These are phyloP conservation scores for Camptogramma bilineatum DNA, from an alignment of 2,888 invertebrate genomes.

Conservation along the genomic window DNA sequence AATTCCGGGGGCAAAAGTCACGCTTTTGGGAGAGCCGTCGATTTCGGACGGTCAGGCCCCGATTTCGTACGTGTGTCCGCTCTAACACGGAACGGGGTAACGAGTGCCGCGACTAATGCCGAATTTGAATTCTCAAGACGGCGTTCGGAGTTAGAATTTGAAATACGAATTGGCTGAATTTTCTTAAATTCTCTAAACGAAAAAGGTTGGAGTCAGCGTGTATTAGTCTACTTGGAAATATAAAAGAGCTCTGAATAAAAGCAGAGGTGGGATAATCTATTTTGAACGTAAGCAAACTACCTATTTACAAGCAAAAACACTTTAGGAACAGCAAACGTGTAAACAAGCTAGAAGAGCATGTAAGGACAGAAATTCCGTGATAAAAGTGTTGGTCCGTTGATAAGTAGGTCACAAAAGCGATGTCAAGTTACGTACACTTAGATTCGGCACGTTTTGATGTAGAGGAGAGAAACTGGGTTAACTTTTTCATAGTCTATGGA, in stretches of 20 bases:
- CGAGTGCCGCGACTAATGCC: slow-evolving; percentile 56
- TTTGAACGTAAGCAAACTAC: slow-evolving; percentile 42
- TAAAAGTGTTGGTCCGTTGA: slow-evolving; percentile 62
- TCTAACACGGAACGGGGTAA: slow-evolving; percentile 52
- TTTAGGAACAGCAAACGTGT: slow-evolving; percentile 53
- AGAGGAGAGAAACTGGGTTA: slow-evolving; percentile 18
- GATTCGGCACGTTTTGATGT: slow-evolving; percentile 34
- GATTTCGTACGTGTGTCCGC: slow-evolving; percentile 59
- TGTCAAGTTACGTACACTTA: slow-evolving; percentile 53
- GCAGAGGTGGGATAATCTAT: slow-evolving; percentile 16
- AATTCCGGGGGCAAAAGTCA: slow-evolving; percentile 83
- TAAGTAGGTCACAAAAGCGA: slow-evolving; percentile 68
- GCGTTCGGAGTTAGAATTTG: slow-evolving; percentile 44
- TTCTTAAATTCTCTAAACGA: slow-evolving; percentile 29
- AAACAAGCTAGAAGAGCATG: slow-evolving; percentile 54
- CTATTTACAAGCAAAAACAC: slow-evolving; percentile 48
- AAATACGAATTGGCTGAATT: slow-evolving; percentile 41
- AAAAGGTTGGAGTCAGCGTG: slow-evolving; percentile 20
- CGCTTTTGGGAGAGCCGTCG: slow-evolving; percentile 78
- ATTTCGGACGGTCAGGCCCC: slow-evolving; percentile 74
- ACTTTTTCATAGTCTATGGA: slow-evolving; percentile 14
- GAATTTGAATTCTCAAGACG: slow-evolving; percentile 55
- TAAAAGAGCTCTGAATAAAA: slow-evolving; percentile 14
- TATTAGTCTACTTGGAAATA: neutral
- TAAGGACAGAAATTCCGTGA: slow-evolving; percentile 54